These are phyloP conservation scores for Anthoscopus minutus DNA, from an alignment of 2,113 vertebrate genomes.

Conservation along the genomic window DNA sequence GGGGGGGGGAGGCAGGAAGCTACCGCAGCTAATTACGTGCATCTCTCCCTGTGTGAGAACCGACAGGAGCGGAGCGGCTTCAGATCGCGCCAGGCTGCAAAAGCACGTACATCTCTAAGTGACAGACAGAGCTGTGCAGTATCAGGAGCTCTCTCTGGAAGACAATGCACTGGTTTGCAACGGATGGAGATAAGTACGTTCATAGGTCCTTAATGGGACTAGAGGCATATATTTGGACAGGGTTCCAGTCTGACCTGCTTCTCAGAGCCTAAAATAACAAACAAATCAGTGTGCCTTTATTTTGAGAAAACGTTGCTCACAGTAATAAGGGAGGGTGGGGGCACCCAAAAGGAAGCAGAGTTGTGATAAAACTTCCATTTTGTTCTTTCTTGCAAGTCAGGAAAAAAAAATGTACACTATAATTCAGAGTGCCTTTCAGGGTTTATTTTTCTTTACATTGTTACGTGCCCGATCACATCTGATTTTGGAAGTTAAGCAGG, in stretches of 20 bases:
- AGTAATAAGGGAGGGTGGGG: conserved; percentile 35
- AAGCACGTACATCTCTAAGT: rapidly evolving
- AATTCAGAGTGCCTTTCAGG: conserved; percentile 6
- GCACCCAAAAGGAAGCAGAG: conserved; percentile 33
- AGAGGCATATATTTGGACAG: neutral
- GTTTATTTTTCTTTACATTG: conserved; percentile 57
- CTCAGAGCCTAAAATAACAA: conserved; percentile 55
- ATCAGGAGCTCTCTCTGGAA: neutral
- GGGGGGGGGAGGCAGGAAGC: neutral
- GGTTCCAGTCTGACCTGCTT: conserved; percentile 11
- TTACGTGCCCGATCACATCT: conserved; percentile 1
- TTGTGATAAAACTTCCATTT: conserved; percentile 58
- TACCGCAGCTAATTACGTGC: neutral
- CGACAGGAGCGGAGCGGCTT: rapidly evolving
- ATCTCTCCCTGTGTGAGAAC: neutral
- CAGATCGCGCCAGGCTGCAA: neutral
- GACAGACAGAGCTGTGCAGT: rapidly evolving
- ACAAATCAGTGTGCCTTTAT: conserved; percentile 52
- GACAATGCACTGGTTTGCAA: neutral
- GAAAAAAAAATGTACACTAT: neutral
- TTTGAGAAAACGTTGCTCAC: conserved; percentile 46
- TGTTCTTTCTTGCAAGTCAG: conserved; percentile 31
- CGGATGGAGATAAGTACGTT: neutral
- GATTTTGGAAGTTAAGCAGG: conserved; percentile 25
- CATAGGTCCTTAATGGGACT: neutral